Conservation (phyloP, 2,888 invertebrate genomes). For the Anaspis maculata region DNA sequence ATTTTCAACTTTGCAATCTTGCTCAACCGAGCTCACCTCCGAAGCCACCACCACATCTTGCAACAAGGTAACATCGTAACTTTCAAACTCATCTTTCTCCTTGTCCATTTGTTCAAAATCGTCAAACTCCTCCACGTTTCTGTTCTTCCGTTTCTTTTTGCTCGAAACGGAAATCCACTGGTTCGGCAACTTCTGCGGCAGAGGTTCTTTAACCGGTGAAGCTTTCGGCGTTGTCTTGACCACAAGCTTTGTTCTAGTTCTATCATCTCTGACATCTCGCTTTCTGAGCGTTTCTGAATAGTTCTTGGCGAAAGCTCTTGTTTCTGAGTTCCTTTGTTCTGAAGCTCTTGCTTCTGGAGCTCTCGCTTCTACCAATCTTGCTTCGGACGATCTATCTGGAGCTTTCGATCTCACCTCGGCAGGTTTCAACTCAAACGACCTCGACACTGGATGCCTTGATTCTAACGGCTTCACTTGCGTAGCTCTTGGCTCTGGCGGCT, state of each 20-base stretch:
- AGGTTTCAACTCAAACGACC: too few relatives aligned
- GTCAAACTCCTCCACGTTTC: conserved; percentile 24
- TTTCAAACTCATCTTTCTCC: conserved; percentile 21
- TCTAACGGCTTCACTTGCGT: too few relatives aligned
- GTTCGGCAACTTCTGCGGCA: conserved; percentile 11
- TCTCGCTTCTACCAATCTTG: too few relatives aligned
- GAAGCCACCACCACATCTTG: conserved; percentile 28
- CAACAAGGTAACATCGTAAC: conserved; percentile 28
- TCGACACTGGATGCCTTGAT: too few relatives aligned
- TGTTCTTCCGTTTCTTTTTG: conserved; percentile 38
- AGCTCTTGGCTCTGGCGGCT: too few relatives aligned
- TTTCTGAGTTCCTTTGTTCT: conserved; percentile 15
- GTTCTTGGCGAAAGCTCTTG: too few relatives aligned
- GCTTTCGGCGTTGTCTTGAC: neutral
- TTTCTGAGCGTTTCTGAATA: conserved; percentile 16
- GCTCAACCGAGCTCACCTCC: too few relatives aligned
- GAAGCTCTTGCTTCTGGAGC: too few relatives aligned
- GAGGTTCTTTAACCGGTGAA: conserved; percentile 1
- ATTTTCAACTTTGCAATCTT: too few relatives aligned
- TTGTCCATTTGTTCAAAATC: conserved; percentile 4
- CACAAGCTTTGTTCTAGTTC: neutral
- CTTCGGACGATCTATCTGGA: too few relatives aligned
- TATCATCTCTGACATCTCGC: too few relatives aligned
- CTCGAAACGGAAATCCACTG: conserved; percentile 41
- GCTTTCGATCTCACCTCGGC: too few relatives aligned